Conservation (phyloP, 2,888 invertebrate species). For the Agrotis puta region DNA sequence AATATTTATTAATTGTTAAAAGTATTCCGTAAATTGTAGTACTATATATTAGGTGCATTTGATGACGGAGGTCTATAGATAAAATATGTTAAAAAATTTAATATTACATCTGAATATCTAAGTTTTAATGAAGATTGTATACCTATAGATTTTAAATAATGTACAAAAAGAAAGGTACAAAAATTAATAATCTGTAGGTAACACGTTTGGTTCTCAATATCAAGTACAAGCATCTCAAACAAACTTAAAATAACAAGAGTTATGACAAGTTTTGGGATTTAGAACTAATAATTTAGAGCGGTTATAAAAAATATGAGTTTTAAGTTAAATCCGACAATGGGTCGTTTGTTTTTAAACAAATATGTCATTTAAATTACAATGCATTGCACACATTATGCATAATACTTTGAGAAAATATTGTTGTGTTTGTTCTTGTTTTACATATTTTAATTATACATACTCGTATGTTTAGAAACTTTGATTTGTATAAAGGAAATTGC, state of each 20-base stretch:
- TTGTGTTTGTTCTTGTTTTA: background rate
- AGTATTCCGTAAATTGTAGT: background rate
- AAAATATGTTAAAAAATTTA: background rate
- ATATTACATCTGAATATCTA: background rate
- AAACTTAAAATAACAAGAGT: constrained; percentile 19
- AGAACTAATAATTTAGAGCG: constrained; percentile 27
- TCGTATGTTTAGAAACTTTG: no score
- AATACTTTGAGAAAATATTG: constrained; percentile 27
- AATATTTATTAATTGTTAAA: constrained; percentile 21
- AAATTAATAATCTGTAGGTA: no score
- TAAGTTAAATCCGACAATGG: constrained; percentile 31
- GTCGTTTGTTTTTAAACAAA: constrained; percentile 29
- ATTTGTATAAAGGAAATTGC: no score
- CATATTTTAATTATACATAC: no score
- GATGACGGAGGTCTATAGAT: constrained; percentile 8
- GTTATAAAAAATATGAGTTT: constrained; percentile 36
- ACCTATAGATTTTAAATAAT: no score
- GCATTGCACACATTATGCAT: background rate
- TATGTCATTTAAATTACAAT: constrained; percentile 30
- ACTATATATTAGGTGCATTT: no score
- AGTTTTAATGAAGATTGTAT: no score
- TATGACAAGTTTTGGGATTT: constrained; percentile 25
- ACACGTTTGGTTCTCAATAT: background rate
- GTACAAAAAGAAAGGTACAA: no score
- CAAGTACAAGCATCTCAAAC: background rate